phyloP scores from a whole-genome alignment of 2,797 vertebrate genomes.

The Lates japonicus region DNA sequence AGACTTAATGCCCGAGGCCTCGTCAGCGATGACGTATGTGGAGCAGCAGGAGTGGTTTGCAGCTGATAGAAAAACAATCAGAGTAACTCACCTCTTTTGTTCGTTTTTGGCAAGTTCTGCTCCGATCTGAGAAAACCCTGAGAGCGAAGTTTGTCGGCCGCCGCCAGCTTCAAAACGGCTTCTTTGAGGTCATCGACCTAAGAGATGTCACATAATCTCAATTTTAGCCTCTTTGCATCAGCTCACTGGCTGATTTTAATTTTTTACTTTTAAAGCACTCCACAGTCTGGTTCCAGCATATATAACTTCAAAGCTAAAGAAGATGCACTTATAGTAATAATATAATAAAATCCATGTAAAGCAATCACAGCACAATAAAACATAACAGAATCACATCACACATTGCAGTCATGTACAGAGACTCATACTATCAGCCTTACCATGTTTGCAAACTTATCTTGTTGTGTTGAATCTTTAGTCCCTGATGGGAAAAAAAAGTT shows the following conservation, averaged over 20 bases:
- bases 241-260: no score
- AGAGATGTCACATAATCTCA: background rate
- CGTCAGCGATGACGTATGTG: background rate
- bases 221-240: background rate
- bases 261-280: background rate
- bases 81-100: slow-evolving; percentile 84
- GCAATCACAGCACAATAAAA: background rate
- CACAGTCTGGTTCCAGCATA: background rate
- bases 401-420: background rate
- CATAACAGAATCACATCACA: background rate
- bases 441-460: slow-evolving; percentile 81
- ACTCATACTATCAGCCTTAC: slow-evolving; percentile 62
- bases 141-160: slow-evolving; percentile 83
- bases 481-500: slow-evolving; percentile 54
- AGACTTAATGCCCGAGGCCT: background rate
- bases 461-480: slow-evolving; percentile 75
- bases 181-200: slow-evolving; percentile 85
- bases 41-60: background rate
- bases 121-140: slow-evolving; percentile 84
- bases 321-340: background rate
- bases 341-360: background rate
- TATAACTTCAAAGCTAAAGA: background rate
- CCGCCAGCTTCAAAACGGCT: slow-evolving; percentile 84
- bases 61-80: background rate
- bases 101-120: slow-evolving; percentile 85